These are phyloP conservation scores for Bombus cullumanus DNA, from an alignment of 1,140 invertebrate species.

Conservation along the genomic window DNA sequence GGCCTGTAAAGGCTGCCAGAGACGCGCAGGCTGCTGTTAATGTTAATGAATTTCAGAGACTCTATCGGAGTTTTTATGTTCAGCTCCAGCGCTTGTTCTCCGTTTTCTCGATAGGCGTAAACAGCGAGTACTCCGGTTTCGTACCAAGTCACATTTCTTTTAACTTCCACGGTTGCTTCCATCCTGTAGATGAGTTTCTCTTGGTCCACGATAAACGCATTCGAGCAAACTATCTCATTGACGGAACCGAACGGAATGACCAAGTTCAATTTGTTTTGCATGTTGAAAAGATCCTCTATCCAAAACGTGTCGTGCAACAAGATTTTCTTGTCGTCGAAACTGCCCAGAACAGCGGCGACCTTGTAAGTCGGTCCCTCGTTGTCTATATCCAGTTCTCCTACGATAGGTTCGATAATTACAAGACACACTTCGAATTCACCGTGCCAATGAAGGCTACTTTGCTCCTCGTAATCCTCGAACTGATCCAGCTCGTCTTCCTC, in stretches of 20 bases:
- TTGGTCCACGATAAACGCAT: conserved; percentile 84
- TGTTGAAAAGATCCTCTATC: conserved; percentile 85
- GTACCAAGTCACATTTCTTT: conserved; percentile 82
- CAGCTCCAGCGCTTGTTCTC: conserved; percentile 81
- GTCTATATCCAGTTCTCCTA: conserved; percentile 84
- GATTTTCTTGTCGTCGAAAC: conserved; percentile 81
- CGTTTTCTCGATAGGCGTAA: conserved; percentile 81
- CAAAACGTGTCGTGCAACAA: conserved; percentile 81
- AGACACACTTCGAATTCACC: conserved; percentile 82
- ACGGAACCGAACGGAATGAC: conserved; percentile 85
- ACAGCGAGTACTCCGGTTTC: conserved; percentile 81
- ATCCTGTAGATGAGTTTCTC: conserved; percentile 84
- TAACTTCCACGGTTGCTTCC: conserved; percentile 82
- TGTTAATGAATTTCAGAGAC: conserved; percentile 80
- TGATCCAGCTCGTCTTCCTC: conserved; percentile 78
- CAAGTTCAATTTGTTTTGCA: conserved; percentile 87
- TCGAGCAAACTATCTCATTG: conserved; percentile 85
- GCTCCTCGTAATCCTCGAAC: conserved; percentile 71
- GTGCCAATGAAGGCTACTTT: conserved; percentile 84
- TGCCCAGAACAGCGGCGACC: conserved; percentile 80
- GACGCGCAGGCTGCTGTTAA: conserved; percentile 80
- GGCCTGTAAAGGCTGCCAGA: conserved; percentile 83
- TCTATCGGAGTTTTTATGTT: conserved; percentile 84
- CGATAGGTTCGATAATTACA: conserved; percentile 82
- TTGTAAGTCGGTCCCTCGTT: conserved; percentile 83